phyloP scores from a whole-genome alignment of 1,140 invertebrate genomes.

The Drosophila navojoa region DNA sequence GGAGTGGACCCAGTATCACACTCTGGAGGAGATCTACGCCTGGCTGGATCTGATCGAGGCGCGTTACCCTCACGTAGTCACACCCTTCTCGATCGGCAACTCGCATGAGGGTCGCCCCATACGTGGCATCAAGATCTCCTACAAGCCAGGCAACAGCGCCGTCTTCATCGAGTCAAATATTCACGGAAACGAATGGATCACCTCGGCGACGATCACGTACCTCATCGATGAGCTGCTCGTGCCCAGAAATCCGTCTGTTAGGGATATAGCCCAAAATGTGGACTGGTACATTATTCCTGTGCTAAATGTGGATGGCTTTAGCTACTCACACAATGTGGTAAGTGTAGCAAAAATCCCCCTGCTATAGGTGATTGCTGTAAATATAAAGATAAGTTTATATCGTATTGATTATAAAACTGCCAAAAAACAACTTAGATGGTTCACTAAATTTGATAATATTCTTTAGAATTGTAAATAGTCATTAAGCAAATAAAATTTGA shows the following conservation, averaged over 20 bases:
- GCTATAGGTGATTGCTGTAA: not conserved
- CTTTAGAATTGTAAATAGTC: slow-evolving; percentile 3
- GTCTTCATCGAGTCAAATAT: slow-evolving; percentile 86
- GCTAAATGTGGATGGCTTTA: slow-evolving; percentile 89
- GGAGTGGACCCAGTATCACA: slow-evolving; percentile 84
- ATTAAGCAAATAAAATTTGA: not conserved
- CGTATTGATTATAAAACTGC: not conserved
- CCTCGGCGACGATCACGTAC: slow-evolving; percentile 86
- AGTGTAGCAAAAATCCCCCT: slow-evolving; percentile 36
- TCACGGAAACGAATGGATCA: slow-evolving; percentile 89
- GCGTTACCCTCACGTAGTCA: slow-evolving; percentile 71
- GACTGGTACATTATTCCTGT: slow-evolving; percentile 91
- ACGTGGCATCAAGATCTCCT: slow-evolving; percentile 75
- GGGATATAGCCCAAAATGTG: slow-evolving; percentile 85
- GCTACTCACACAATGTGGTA: slow-evolving; percentile 85
- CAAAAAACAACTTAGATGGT: slow-evolving; percentile 3
- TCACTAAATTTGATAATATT: slow-evolving; percentile 8
- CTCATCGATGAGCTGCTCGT: slow-evolving; percentile 86
- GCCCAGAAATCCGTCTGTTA: slow-evolving; percentile 83
- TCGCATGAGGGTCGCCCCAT: slow-evolving; percentile 81
- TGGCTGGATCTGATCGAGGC: slow-evolving; percentile 74
- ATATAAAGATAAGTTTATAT: not conserved
- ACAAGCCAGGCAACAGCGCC: slow-evolving; percentile 71
- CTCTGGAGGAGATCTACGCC: slow-evolving; percentile 82
- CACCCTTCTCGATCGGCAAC: slow-evolving; percentile 72